These are phyloP conservation scores for Leptestheria dahalacensis DNA, from an alignment of 1,140 invertebrate genomes.

Conservation along the genomic window DNA sequence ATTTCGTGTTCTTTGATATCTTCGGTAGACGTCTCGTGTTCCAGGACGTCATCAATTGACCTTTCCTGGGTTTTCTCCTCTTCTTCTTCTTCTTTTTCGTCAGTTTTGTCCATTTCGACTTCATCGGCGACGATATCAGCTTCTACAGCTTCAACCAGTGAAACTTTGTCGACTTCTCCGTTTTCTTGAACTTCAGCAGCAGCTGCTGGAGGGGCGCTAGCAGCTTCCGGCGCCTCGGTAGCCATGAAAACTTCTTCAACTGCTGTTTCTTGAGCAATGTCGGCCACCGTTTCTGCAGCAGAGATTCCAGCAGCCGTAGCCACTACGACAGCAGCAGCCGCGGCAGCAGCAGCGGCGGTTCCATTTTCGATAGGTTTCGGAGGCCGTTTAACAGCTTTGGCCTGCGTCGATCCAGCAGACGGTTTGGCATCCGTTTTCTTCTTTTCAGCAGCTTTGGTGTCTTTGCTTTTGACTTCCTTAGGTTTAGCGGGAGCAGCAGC, in stretches of 20 bases:
- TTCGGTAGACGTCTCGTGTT: not conserved
- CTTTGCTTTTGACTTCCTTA: conserved; percentile 16
- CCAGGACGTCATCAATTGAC: too few species aligned
- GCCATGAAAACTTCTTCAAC: conserved; percentile 12
- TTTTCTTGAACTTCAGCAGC: not conserved
- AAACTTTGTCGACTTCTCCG: not conserved
- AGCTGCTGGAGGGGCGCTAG: not conserved
- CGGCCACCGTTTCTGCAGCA: conserved; percentile 9
- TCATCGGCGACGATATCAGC: conserved; percentile 7
- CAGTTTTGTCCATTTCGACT: conserved; percentile 5
- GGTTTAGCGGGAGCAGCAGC: conserved; percentile 15
- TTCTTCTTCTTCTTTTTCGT: not conserved
- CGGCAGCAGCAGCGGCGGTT: conserved; percentile 4
- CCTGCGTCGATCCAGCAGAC: not conserved
- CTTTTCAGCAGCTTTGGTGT: conserved; percentile 14
- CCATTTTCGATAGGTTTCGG: not conserved
- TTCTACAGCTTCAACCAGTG: conserved; percentile 7
- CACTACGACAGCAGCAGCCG: conserved; percentile 13
- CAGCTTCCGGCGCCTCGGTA: conserved; percentile 7
- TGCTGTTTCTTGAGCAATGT: not conserved
- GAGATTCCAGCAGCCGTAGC: conserved; percentile 9
- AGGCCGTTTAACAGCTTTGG: conserved; percentile 9
- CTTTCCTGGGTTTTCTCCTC: not conserved
- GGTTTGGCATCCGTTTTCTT: conserved; percentile 14
- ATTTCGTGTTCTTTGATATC: conserved; percentile 9